Evolutionary conservation across 2,113 vertebrate genomes (phyloP).

Genomic region (Bagarius yarrelli): DNA sequence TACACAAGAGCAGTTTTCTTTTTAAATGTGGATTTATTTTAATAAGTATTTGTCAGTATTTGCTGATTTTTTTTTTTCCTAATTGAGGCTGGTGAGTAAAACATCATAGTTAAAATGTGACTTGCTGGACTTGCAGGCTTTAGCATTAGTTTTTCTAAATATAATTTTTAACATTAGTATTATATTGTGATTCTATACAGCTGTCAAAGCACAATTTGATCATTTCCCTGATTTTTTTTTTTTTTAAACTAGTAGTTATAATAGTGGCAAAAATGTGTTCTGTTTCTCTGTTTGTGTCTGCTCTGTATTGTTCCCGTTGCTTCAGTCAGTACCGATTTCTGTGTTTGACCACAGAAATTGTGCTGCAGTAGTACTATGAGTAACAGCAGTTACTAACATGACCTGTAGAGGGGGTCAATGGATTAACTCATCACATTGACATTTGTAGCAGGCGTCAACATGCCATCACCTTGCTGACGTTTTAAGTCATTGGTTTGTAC

Average conservation of each 20-base stretch:
- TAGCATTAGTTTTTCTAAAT: neutral
- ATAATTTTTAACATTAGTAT: conserved; percentile 20
- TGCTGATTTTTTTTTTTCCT: neutral
- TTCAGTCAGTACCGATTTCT: neutral
- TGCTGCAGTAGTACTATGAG: neutral
- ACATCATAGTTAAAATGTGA: neutral
- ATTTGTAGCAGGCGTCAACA: neutral
- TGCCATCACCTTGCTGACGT: neutral
- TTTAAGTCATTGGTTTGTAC: neutral
- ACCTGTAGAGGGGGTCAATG: conserved; percentile 24
- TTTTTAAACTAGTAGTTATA: neutral
- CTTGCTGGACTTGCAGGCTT: conserved; percentile 36
- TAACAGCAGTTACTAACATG: conserved; percentile 14
- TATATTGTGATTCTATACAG: neutral
- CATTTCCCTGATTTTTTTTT: neutral
- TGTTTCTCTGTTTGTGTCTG: conserved; percentile 7
- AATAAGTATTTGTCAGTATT: neutral
- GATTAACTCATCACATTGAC: neutral
- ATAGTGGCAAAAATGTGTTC: neutral
- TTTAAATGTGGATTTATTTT: neutral
- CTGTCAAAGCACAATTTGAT: neutral
- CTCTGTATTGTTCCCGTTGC: neutral
- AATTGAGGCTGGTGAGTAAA: too few species aligned
- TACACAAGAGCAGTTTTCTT: neutral
- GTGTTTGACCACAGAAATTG: neutral